These are phyloP conservation scores for Haemorhous mexicanus DNA, from an alignment of 2,113 vertebrate species.

Conservation along the genomic window DNA sequence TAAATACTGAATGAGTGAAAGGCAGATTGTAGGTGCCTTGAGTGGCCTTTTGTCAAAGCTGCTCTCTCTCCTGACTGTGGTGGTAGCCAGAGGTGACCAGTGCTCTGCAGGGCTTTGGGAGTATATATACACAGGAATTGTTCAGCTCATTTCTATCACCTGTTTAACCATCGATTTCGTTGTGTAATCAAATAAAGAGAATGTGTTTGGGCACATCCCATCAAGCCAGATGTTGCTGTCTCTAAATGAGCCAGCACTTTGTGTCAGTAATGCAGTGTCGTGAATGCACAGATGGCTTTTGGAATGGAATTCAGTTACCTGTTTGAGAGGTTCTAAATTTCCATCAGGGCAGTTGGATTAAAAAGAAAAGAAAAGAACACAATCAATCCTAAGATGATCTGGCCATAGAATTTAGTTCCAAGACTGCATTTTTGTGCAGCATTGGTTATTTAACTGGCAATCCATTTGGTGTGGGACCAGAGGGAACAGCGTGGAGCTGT, in stretches of 20 bases:
- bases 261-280: neutral
- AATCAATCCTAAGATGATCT: neutral
- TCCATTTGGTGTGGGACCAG: neutral
- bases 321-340: neutral
- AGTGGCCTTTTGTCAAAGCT: neutral
- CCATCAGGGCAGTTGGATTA: neutral
- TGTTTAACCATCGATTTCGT: neutral
- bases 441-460: neutral
- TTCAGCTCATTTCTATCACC: neutral
- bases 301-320: neutral
- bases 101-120: neutral
- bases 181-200: neutral
- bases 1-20: neutral
- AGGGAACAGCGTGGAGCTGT: neutral
- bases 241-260: neutral
- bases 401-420: neutral
- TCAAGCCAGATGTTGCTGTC: neutral
- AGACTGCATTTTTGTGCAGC: neutral
- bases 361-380: neutral
- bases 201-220: neutral
- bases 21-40: neutral
- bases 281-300: neutral
- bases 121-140: fast-evolving
- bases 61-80: neutral
- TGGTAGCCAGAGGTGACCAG: neutral